Percentiles rank a stretch among this genome's conserved stretches.
phyloP scores from a whole-genome alignment of 2,888 invertebrate species.

The Ichneumon xanthorius region DNA sequence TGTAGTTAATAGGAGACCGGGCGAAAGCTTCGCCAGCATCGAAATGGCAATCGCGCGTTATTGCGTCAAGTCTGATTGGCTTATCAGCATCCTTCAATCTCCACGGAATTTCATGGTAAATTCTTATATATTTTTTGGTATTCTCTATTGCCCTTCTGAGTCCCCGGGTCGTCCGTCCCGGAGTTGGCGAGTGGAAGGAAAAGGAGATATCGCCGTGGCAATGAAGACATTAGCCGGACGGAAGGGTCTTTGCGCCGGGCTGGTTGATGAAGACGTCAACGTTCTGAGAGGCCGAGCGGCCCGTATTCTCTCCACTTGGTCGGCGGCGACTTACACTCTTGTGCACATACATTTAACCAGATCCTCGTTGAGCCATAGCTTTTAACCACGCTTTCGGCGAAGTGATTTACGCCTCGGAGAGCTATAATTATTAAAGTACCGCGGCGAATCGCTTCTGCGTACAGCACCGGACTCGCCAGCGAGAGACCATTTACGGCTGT shows the following conservation, averaged over 20 bases:
- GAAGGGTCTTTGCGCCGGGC: constrained; percentile 62
- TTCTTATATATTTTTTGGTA: background rate
- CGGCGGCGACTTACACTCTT: constrained; percentile 29
- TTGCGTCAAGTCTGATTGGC: constrained; percentile 59
- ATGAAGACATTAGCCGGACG: constrained; percentile 78
- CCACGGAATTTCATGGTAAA: constrained; percentile 7
- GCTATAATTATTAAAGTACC: constrained; percentile 78
- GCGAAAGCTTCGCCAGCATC: constrained; percentile 35
- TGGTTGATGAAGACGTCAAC: constrained; percentile 72
- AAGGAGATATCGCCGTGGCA: constrained; percentile 67
- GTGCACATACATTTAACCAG: constrained; percentile 23
- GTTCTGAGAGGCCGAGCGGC: constrained; percentile 75
- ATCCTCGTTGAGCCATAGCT: constrained; percentile 50
- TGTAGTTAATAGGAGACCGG: constrained; percentile 43
- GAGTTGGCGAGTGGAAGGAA: constrained; percentile 42
- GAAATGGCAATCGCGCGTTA: constrained; percentile 33
- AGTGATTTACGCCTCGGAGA: constrained; percentile 77
- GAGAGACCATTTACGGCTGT: constrained; percentile 25
- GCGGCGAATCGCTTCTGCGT: constrained; percentile 74
- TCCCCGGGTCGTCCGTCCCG: constrained; percentile 57
- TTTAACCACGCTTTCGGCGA: constrained; percentile 76
- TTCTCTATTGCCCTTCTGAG: constrained; percentile 50
- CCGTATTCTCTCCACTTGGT: constrained; percentile 57
- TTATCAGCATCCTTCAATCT: constrained; percentile 52
- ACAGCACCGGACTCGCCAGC: constrained; percentile 9